Percentiles rank a stretch among this genome's conserved stretches.
Conservation (phyloP, 2,113 vertebrate species). For the Petromus typicus region DNA sequence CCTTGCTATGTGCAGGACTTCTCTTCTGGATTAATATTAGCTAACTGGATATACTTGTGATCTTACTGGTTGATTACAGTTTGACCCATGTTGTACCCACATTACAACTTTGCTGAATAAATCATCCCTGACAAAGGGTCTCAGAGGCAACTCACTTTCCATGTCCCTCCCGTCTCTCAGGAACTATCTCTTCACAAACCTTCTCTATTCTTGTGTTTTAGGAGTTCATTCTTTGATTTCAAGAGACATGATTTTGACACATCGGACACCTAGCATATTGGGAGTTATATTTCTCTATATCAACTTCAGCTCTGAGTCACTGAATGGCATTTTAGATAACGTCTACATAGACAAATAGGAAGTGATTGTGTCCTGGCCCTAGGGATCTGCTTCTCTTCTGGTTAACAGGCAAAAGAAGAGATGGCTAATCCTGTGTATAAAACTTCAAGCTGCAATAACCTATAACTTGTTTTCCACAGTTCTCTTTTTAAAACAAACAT, state of each 20-base stretch:
- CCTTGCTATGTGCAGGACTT: not conserved
- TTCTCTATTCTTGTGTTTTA: not conserved
- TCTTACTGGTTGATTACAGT: not conserved
- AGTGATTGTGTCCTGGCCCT: not conserved
- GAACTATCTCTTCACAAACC: not conserved
- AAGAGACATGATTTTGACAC: not conserved
- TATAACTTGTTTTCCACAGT: not conserved
- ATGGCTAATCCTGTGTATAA: not conserved
- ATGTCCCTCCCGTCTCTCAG: not conserved
- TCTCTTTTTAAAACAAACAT: constrained; percentile 14
- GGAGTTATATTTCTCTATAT: not conserved
- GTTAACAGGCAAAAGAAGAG: not conserved
- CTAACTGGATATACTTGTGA: not conserved
- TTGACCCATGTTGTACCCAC: not conserved
- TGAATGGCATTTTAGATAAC: too few relatives aligned
- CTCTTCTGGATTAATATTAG: not conserved
- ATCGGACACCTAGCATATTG: not conserved
- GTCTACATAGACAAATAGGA: not conserved
- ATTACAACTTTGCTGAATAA: not conserved
- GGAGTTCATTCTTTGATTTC: not conserved
- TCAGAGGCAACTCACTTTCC: not conserved
- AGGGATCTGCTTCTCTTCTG: not conserved
- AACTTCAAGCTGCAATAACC: not conserved
- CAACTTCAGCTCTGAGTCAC: not conserved
- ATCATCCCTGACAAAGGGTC: not conserved